phyloP scores from a whole-genome alignment of 2,888 invertebrate genomes.

The Eurytoma californica region DNA sequence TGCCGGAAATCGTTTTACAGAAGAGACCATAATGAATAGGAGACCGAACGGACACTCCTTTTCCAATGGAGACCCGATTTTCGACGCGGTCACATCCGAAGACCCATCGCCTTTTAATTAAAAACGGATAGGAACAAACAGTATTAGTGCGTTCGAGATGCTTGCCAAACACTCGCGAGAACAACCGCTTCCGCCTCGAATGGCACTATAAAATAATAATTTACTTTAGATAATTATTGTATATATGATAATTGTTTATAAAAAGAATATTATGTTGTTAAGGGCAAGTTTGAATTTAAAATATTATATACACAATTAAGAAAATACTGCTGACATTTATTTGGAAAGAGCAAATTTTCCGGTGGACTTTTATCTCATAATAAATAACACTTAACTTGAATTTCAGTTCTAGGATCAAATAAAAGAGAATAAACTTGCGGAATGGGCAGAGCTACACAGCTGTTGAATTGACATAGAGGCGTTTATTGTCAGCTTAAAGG shows the following conservation, averaged over 20 bases:
- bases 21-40: conserved; percentile 46
- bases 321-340: no score
- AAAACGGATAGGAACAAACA: conserved; percentile 44
- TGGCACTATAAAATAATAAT: no score
- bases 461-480: conserved; percentile 50
- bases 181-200: neutral
- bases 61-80: conserved; percentile 19
- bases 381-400: conserved; percentile 41
- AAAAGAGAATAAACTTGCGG: conserved; percentile 39
- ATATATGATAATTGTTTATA: no score
- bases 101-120: conserved; percentile 49
- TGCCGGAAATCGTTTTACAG: conserved; percentile 52
- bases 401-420: conserved; percentile 45
- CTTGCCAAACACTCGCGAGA: conserved; percentile 27
- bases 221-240: no score
- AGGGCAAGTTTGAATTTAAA: no score
- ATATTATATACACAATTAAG: no score
- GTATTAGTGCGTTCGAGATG: conserved; percentile 1
- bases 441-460: conserved; percentile 18
- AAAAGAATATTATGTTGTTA: no score
- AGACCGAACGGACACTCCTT: conserved; percentile 27
- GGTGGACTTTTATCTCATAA: conserved; percentile 38
- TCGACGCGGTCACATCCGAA: neutral
- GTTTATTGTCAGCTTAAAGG: conserved; percentile 57
- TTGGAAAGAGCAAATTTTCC: neutral